These are phyloP conservation scores for Pomatostomus ruficeps DNA, from an alignment of 2,113 vertebrate species.

Conservation along the genomic window DNA sequence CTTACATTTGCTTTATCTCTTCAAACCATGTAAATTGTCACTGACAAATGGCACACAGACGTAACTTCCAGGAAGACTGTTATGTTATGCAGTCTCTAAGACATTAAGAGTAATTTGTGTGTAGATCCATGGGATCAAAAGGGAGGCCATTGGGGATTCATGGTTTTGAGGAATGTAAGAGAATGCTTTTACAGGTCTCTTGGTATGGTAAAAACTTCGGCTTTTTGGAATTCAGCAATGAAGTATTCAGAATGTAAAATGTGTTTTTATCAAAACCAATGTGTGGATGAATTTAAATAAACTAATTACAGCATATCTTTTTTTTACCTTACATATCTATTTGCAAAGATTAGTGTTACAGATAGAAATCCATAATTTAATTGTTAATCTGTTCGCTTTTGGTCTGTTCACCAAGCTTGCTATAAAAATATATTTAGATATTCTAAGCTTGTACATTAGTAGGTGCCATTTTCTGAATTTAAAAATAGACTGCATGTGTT, in stretches of 20 bases:
- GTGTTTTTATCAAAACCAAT: constrained; percentile 23
- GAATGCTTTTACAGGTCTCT: neutral
- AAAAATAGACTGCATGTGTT: constrained; percentile 53
- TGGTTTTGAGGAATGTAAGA: neutral
- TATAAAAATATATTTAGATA: constrained; percentile 50
- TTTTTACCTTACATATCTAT: neutral
- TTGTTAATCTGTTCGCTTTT: constrained; percentile 44
- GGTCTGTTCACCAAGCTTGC: constrained; percentile 1
- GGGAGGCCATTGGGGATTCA: neutral
- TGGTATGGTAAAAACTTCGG: neutral
- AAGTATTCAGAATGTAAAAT: neutral
- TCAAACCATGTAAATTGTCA: neutral
- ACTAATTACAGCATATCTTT: constrained; percentile 22
- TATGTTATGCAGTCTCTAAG: neutral
- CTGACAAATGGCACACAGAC: neutral
- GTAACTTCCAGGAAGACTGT: neutral
- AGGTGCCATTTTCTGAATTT: constrained; percentile 52
- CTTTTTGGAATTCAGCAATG: neutral
- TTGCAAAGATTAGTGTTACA: constrained; percentile 24
- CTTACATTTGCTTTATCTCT: neutral
- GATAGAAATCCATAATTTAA: constrained; percentile 52
- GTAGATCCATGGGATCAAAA: constrained; percentile 1
- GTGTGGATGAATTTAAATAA: constrained; percentile 57
- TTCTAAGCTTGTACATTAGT: constrained; percentile 36
- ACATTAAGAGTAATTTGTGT: neutral